Base-by-base conservation (phyloP, 1,140 invertebrate genomes). In the Mizuhopecten yessoensis region DNA sequence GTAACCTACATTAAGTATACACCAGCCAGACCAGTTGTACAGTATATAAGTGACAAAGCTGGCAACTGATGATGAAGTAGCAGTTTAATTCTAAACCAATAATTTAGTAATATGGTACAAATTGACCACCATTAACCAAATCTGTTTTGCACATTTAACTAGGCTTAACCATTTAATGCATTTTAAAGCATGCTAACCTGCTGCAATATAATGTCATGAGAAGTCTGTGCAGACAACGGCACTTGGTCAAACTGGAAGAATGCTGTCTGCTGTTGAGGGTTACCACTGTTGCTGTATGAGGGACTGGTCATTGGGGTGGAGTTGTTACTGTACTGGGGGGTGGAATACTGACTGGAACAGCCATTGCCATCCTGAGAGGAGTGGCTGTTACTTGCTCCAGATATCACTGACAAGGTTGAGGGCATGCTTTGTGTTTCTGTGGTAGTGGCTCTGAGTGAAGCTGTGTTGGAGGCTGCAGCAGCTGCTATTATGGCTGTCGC, bases 401-500 rank as follows among this genome's bases (percentile, higher is more conserved):
- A 34, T 34, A 34, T 34, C 13, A 34, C 86, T 34, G 86, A 87
- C 23, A 87, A 39, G 34, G 36, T 87, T 23, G 36, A 34, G 86
- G 34, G 36, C 34, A 87, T 87, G 9, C 36, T 87, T 33, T 87
- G 36, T 34, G 57, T 75, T 17, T 75, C 57, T 75, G 57, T 29
- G n/a, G 93, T 93, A 33, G 92, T 45, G n/a, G 91, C 91, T 75
- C 89, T 92, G 17, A 89, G 90, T n/a, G 88, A 89, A n/a, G 88
- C 87, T 33, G 88, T 87, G 91, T 93, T 93, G 88, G 94, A 87
- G 91, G 94, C 90, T 75, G 92, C 88, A 86, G 92, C 91, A 75
- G 91, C 89, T 88, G 94, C 90, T 91, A 94, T 89, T 93, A 94
- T 94, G 93, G 96, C 93, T 97, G 97, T 94, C 97, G 97, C 23